Percentiles rank a stretch among this genome's conserved stretches.
Evolutionary conservation across 2,113 vertebrate species (phyloP).

Genomic region (Pseudorhombus dupliciocellatus): DNA sequence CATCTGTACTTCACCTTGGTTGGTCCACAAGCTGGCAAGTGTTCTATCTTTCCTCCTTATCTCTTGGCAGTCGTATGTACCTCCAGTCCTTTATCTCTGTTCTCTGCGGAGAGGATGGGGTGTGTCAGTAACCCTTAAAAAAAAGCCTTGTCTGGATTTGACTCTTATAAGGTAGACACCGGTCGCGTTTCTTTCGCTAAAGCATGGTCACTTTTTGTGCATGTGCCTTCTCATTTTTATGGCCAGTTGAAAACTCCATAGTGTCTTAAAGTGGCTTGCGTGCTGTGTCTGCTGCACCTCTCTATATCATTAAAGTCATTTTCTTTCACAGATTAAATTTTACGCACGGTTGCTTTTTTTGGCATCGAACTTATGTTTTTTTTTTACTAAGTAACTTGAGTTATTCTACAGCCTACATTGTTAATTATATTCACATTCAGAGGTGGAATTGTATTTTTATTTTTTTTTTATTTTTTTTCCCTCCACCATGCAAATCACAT

Average conservation of each 20-base stretch:
- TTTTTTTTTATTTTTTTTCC: neutral
- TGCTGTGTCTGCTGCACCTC: constrained; percentile 50
- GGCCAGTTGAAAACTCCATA: constrained; percentile 45
- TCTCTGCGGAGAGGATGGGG: constrained; percentile 1
- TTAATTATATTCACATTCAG: neutral
- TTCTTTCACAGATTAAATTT: constrained; percentile 22
- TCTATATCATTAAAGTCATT: constrained; percentile 33
- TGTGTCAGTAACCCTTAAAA: constrained; percentile 24
- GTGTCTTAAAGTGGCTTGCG: constrained; percentile 57
- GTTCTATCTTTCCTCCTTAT: constrained; percentile 4
- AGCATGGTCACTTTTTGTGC: constrained; percentile 38
- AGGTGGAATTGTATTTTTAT: neutral
- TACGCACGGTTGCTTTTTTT: neutral
- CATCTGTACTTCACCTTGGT: neutral
- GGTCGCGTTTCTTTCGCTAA: constrained; percentile 49
- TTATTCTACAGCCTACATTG: neutral
- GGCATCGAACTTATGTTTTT: neutral
- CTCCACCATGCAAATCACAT: constrained; percentile 1
- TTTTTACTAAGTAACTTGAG: neutral
- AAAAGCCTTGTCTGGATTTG: constrained; percentile 36
- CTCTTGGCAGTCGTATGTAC: neutral
- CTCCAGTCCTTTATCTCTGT: constrained; percentile 7
- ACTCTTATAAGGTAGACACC: constrained; percentile 57
- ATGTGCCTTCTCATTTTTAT: constrained; percentile 64
- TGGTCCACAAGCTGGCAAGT: neutral